phyloP scores from a whole-genome alignment of 2,797 vertebrate genomes.

The Propithecus perrieri region DNA sequence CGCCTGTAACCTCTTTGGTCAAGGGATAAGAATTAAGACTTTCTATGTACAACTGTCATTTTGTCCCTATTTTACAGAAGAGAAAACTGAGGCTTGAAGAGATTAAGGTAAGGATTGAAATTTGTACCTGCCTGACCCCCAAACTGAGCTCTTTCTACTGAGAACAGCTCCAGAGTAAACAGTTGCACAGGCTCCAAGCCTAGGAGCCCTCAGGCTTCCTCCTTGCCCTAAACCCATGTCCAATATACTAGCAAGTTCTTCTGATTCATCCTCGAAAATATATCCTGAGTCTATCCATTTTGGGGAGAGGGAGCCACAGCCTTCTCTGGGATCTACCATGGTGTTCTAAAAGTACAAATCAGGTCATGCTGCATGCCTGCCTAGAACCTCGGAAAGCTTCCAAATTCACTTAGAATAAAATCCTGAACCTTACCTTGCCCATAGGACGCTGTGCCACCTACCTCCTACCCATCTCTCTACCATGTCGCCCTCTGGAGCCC shows the following conservation, averaged over 20 bases:
- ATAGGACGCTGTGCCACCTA: background rate
- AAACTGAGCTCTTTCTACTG: background rate
- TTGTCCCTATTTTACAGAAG: background rate
- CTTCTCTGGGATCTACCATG: background rate
- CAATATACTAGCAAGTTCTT: background rate
- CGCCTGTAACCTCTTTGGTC: background rate
- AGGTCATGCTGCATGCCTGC: background rate
- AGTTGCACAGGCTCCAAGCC: background rate
- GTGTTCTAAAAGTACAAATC: background rate
- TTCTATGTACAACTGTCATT: background rate
- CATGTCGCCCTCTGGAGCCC: too few species aligned
- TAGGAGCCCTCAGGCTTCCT: background rate
- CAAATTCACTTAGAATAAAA: background rate
- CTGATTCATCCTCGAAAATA: background rate
- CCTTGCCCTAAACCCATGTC: background rate
- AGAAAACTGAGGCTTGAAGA: background rate
- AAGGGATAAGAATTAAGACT: background rate
- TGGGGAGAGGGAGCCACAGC: background rate
- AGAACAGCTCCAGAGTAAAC: background rate
- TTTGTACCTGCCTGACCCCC: background rate
- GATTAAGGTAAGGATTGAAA: background rate
- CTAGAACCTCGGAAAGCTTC: background rate
- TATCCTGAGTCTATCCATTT: background rate
- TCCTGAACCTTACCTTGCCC: background rate
- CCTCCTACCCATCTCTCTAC: background rate